Percentiles rank a stretch among this genome's conserved stretches.
phyloP scores from a whole-genome alignment of 1,140 invertebrate species.

The Dinothrombium tinctorium region DNA sequence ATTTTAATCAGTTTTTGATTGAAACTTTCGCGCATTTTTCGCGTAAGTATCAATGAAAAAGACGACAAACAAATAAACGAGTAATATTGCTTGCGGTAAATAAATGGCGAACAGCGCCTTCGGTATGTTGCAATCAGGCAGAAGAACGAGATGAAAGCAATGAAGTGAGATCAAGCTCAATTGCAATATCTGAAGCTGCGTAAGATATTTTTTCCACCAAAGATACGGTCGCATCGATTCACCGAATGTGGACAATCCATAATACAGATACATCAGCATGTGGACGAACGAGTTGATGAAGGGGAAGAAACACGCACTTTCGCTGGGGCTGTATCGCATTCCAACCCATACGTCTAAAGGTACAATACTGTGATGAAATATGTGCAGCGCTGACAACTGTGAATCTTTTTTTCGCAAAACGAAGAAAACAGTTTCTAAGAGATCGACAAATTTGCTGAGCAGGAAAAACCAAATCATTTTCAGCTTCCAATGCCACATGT shows the following conservation, averaged over 20 bases:
- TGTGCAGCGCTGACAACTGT: conserved; percentile 63
- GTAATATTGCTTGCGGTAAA: neutral
- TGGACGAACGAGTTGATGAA: conserved; percentile 37
- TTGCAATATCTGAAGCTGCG: conserved; percentile 27
- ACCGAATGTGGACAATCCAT: conserved; percentile 29
- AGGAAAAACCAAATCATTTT: conserved; percentile 12
- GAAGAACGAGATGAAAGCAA: neutral
- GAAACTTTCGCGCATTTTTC: too few relatives aligned
- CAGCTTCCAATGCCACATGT: conserved; percentile 27
- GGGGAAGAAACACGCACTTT: conserved; percentile 7
- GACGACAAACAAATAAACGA: neutral
- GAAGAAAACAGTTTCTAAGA: conserved; percentile 36
- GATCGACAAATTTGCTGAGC: conserved; percentile 9
- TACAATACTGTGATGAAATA: conserved; percentile 51
- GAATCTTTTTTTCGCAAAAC: conserved; percentile 63
- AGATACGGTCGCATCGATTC: conserved; percentile 27
- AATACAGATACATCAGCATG: conserved; percentile 31
- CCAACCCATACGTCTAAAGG: conserved; percentile 12
- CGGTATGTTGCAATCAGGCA: neutral
- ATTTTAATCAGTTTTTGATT: too few relatives aligned
- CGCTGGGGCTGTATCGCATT: conserved; percentile 6
- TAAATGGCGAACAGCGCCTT: neutral
- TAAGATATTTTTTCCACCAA: conserved; percentile 35
- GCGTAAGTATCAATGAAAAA: conserved; percentile 1
- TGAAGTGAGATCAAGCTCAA: conserved; percentile 1